Evolutionary conservation across 2,888 invertebrate genomes (phyloP), one percentile per base, ranked within the genome.

Genomic region (Caenorhabditis japonica): DNA sequence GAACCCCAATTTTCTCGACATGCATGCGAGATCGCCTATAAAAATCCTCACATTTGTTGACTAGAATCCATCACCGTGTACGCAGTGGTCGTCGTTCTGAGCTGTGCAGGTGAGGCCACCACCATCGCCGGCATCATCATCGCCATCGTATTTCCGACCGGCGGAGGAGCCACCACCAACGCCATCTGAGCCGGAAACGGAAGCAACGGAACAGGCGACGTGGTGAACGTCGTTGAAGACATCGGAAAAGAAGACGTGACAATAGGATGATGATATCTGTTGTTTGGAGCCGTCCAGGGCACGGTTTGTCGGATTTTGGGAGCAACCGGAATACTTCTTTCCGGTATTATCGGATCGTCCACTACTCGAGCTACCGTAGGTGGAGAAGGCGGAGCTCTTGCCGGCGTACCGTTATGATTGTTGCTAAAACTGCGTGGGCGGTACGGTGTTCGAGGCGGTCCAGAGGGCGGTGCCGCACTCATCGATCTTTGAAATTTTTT

Each of bases 361-460:
- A 27, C 19, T n/a, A 30, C 15, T 12, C 38, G 27, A 19, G 41
- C 30, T 19, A 10, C 13, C 21, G 43, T 4, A 8, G 27, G 13
- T 4, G 21, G 27, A 13, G 19, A 17, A 4, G 34, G 27, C 10
- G 55, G 55, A 19, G 39, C 33, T 8, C 41, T 41, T 8, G 41
- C 30, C 1, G 52, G 52, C 5, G 52, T 38, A 17, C 36, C 27
- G 25, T 34, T 21, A 1, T 43, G 34, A 19, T 43, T 60, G 27
- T 43, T 60, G 27, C 44, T 44, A 25, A 25, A 33, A 33, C 61
- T 52, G 13, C 51, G 47, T 7, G 33, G 60, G 2, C 52, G 61
- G 19, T 41, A 33, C 4, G 39, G 4, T 19, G 13, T n/a, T 27
- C 41, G 34, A 21, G 39, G n/a, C 30, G 15, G 39, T 4, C 5